Evolutionary conservation across 2,888 invertebrate genomes (phyloP).

Genomic region (Pomacea canaliculata): DNA sequence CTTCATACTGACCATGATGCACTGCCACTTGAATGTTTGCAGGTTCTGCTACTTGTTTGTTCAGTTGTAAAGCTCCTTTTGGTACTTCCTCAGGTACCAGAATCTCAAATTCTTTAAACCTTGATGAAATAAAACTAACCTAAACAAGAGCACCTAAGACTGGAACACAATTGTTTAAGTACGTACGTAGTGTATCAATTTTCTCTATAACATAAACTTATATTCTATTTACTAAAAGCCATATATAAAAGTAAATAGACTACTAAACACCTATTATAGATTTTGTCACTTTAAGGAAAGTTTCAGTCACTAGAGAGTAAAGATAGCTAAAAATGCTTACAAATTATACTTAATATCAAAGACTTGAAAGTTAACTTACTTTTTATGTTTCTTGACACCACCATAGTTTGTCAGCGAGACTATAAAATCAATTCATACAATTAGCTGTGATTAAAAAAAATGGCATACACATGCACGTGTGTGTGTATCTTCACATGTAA

Average conservation of each 20-base stretch:
- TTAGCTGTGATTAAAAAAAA: neutral
- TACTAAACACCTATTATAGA: too few relatives aligned
- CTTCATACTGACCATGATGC: conserved; percentile 60
- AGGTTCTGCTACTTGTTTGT: conserved; percentile 34
- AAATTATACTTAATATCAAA: too few relatives aligned
- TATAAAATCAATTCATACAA: neutral
- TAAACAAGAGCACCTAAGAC: neutral
- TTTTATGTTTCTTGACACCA: conserved; percentile 5
- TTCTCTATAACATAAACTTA: too few relatives aligned
- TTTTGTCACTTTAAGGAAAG: too few relatives aligned
- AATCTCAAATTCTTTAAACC: conserved; percentile 60
- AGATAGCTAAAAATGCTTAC: too few relatives aligned
- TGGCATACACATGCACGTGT: neutral
- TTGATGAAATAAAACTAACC: conserved; percentile 26
- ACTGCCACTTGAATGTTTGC: conserved; percentile 57
- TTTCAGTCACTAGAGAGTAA: too few relatives aligned
- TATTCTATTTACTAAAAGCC: too few relatives aligned
- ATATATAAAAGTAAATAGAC: too few relatives aligned
- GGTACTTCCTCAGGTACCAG: conserved; percentile 51
- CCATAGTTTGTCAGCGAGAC: neutral
- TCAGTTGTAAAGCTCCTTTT: conserved; percentile 39
- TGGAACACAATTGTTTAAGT: neutral
- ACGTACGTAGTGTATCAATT: neutral
- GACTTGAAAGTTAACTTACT: neutral
- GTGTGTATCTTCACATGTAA: too few relatives aligned